These are phyloP conservation scores for Pantherophis alleghaniensis DNA, from an alignment of 2,797 vertebrate genomes.

Conservation along the genomic window DNA sequence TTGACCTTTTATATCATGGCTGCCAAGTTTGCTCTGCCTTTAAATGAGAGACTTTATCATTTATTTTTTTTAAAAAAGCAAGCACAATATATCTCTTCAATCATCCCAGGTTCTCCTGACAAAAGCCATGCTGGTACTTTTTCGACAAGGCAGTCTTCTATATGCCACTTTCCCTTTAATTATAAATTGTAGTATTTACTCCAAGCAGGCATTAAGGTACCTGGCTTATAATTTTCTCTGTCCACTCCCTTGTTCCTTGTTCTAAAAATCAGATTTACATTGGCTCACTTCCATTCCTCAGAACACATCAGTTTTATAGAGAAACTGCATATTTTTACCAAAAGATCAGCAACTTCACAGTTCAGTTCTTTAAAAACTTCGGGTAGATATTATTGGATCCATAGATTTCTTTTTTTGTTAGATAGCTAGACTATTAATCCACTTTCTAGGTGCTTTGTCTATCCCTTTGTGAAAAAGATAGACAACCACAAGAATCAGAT, in stretches of 20 bases:
- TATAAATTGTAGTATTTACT: background rate
- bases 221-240: background rate
- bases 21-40: background rate
- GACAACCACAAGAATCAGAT: background rate
- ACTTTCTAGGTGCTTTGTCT: background rate
- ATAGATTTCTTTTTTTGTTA: background rate
- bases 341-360: background rate
- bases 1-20: background rate
- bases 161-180: background rate
- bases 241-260: background rate
- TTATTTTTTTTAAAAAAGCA: background rate
- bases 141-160: background rate
- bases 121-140: background rate
- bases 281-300: background rate
- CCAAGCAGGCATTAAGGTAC: background rate
- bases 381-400: background rate
- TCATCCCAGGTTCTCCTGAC: background rate
- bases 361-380: background rate
- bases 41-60: background rate
- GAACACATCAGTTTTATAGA: background rate
- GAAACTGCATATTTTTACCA: background rate
- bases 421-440: background rate
- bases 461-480: background rate
- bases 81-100: background rate
- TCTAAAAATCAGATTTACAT: background rate